These are phyloP conservation scores for Paedocypris micromegethes DNA, from an alignment of 2,797 vertebrate genomes.

Conservation along the genomic window DNA sequence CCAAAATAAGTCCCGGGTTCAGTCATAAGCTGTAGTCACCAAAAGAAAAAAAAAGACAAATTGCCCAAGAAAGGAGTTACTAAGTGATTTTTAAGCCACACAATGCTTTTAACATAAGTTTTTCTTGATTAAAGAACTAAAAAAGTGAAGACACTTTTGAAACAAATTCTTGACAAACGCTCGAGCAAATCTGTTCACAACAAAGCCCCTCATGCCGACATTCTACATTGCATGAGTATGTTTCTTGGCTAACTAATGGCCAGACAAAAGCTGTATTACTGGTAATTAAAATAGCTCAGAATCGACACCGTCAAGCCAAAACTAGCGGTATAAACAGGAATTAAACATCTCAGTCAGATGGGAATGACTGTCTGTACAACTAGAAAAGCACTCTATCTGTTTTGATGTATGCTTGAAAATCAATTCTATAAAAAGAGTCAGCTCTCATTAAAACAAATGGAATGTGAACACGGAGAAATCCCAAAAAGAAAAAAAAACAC, in stretches of 20 bases:
- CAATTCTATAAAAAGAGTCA: constrained; percentile 1
- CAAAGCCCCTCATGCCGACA: constrained; percentile 51
- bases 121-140: no score
- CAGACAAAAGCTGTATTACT: constrained; percentile 29
- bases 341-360: constrained; percentile 30
- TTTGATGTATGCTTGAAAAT: constrained; percentile 1
- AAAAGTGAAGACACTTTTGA: no score
- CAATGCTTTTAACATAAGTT: no score
- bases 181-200: constrained; percentile 17
- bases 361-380: constrained; percentile 58
- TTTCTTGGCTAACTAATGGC: no score
- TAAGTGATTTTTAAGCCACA: no score
- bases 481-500: background rate
- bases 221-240: constrained; percentile 14
- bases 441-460: background rate
- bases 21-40: no score
- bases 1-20: no score
- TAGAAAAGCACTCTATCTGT: constrained; percentile 55
- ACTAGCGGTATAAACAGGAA: constrained; percentile 31
- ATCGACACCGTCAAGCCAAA: constrained; percentile 49
- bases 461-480: background rate
- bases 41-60: no score
- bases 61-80: no score
- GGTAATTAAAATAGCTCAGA: constrained; percentile 26
- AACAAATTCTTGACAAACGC: no score